These are phyloP conservation scores for Stratiomys singularior DNA, from an alignment of 2,888 invertebrate genomes.

Conservation along the genomic window DNA sequence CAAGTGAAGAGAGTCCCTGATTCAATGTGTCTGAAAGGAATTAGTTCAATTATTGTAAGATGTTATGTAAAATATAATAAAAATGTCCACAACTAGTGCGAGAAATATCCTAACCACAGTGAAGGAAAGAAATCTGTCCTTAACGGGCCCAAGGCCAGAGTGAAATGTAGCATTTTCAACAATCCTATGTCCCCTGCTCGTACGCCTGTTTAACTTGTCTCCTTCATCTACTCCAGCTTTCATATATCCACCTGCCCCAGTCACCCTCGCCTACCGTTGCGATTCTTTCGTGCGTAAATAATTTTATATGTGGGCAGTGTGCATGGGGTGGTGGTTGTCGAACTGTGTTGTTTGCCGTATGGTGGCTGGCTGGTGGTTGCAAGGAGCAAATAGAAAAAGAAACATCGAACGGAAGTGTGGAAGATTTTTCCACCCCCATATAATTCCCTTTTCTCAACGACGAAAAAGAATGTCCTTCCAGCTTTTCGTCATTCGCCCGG, in stretches of 20 bases:
- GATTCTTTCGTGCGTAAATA: slow-evolving; percentile 48
- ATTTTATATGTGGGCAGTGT: slow-evolving; percentile 49
- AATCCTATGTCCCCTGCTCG: slow-evolving; percentile 25
- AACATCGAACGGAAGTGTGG: slow-evolving; percentile 34
- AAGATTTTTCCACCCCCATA: slow-evolving; percentile 26
- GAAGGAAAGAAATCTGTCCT: slow-evolving; percentile 6
- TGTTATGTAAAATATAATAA: slow-evolving; percentile 3
- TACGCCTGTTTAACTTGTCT: not conserved
- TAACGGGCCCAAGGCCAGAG: slow-evolving; percentile 45
- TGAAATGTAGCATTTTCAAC: slow-evolving; percentile 47
- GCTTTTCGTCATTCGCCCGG: slow-evolving; percentile 21
- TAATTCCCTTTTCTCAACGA: slow-evolving; percentile 1
- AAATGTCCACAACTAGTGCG: not conserved
- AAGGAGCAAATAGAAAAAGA: slow-evolving; percentile 38
- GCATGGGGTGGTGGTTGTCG: slow-evolving; percentile 40
- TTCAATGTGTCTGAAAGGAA: slow-evolving; percentile 18
- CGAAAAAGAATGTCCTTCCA: slow-evolving; percentile 17
- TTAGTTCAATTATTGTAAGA: slow-evolving; percentile 39
- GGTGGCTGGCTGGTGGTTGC: slow-evolving; percentile 39
- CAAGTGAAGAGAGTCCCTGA: not conserved
- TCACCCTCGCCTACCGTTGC: not conserved
- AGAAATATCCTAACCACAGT: slow-evolving; percentile 11
- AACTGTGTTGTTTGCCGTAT: slow-evolving; percentile 46
- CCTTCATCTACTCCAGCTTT: not conserved
- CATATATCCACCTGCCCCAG: slow-evolving; percentile 17